Evolutionary conservation across 2,888 invertebrate species (phyloP).

Genomic region (Eupeodes latifasciatus): DNA sequence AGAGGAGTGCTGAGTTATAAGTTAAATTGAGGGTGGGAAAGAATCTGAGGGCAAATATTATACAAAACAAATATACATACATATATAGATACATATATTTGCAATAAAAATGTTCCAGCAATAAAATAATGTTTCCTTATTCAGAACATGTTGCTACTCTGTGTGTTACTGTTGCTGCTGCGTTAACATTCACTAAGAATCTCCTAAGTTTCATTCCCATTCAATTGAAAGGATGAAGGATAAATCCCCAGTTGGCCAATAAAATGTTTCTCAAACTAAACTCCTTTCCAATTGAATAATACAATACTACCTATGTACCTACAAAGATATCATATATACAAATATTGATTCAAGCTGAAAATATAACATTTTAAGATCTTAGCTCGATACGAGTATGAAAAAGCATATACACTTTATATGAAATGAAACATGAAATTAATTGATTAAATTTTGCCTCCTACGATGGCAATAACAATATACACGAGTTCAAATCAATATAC

Average conservation of each 20-base stretch:
- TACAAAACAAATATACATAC: slow-evolving; percentile 12
- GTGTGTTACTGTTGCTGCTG: slow-evolving; percentile 3
- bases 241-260: slow-evolving; percentile 71
- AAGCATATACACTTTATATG: slow-evolving; percentile 17
- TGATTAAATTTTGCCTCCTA: slow-evolving; percentile 66
- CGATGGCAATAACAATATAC: neutral
- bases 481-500: no score
- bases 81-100: neutral
- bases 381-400: neutral
- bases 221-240: slow-evolving; percentile 20
- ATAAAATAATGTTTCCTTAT: slow-evolving; percentile 59
- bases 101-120: slow-evolving; percentile 62
- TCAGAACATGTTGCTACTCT: slow-evolving; percentile 18
- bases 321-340: neutral
- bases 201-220: slow-evolving; percentile 3
- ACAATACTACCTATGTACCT: no score
- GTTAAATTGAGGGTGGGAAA: no score
- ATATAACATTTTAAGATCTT: slow-evolving; percentile 11
- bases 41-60: neutral
- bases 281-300: neutral
- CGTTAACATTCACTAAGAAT: slow-evolving; percentile 4
- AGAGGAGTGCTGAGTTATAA: neutral
- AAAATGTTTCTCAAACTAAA: slow-evolving; percentile 31
- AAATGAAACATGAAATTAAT: slow-evolving; percentile 73
- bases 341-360: slow-evolving; percentile 52